Evolutionary conservation across 2,113 vertebrate species (phyloP).

Genomic region (Misgurnus anguillicaudatus): DNA sequence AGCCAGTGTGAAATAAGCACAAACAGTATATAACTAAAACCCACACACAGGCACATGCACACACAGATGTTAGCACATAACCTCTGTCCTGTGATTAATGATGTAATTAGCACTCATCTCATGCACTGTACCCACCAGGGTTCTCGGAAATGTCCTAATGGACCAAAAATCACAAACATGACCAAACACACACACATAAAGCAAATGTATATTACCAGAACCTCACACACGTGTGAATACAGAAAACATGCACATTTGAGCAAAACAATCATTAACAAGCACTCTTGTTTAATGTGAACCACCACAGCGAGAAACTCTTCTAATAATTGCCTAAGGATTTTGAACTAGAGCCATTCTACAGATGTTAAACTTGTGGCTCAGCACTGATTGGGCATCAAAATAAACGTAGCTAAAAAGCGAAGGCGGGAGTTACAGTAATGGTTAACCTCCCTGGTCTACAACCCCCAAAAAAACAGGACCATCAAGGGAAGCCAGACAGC

Average conservation of each 20-base stretch:
- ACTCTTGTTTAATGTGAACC: neutral
- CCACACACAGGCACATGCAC: constrained; percentile 1
- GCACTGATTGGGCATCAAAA: neutral
- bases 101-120: constrained; percentile 58
- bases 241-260: neutral
- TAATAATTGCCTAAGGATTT: neutral
- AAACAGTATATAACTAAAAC: constrained; percentile 10
- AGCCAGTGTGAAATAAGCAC: neutral
- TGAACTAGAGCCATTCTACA: neutral
- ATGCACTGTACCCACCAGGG: constrained; percentile 31
- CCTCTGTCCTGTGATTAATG: constrained; percentile 51
- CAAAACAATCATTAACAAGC: neutral
- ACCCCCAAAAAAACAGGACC: constrained; percentile 14
- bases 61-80: constrained; percentile 16
- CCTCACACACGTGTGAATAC: constrained; percentile 16
- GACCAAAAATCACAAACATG: constrained; percentile 41
- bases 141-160: constrained; percentile 51
- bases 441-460: neutral
- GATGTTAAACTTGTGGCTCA: neutral
- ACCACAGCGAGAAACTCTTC: neutral
- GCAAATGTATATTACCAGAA: neutral
- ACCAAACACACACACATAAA: constrained; percentile 33
- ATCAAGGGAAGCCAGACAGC: constrained; percentile 54
- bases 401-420: constrained; percentile 11
- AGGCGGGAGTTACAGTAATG: neutral